phyloP scores from a whole-genome alignment of 2,797 vertebrate genomes.

The Myiotriccus ornatus region DNA sequence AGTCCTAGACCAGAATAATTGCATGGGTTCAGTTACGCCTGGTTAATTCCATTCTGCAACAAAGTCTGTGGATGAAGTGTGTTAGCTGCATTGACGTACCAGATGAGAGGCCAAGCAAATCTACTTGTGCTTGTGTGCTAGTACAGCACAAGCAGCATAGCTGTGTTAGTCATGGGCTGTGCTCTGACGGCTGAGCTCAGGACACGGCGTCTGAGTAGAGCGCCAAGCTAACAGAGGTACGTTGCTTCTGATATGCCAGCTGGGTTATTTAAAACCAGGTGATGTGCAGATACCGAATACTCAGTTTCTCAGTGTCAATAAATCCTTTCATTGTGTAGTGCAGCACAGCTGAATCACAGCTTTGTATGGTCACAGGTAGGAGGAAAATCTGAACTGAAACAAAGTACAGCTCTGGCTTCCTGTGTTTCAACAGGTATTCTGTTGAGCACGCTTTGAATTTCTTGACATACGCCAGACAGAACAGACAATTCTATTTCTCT shows the following conservation, averaged over 20 bases:
- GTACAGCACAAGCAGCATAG: neutral
- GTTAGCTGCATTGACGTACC: fast-evolving
- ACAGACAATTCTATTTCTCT: neutral
- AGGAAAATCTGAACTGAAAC: neutral
- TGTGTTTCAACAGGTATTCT: neutral
- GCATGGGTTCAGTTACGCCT: neutral
- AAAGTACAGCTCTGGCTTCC: neutral
- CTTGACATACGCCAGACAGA: neutral
- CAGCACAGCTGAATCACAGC: neutral
- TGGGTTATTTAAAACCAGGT: neutral
- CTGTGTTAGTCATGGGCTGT: neutral
- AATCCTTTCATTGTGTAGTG: neutral
- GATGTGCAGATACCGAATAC: neutral
- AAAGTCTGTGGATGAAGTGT: neutral
- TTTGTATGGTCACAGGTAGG: neutral
- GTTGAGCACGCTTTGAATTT: neutral
- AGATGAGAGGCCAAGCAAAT: neutral
- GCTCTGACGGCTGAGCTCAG: neutral
- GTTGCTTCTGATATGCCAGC: neutral
- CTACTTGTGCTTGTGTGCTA: neutral
- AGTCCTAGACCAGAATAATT: neutral
- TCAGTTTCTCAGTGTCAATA: neutral
- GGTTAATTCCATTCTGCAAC: neutral
- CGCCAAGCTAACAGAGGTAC: neutral
- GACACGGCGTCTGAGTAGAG: fast-evolving